Conservation (phyloP, 2,888 invertebrate species). For the Desoria tigrina region DNA sequence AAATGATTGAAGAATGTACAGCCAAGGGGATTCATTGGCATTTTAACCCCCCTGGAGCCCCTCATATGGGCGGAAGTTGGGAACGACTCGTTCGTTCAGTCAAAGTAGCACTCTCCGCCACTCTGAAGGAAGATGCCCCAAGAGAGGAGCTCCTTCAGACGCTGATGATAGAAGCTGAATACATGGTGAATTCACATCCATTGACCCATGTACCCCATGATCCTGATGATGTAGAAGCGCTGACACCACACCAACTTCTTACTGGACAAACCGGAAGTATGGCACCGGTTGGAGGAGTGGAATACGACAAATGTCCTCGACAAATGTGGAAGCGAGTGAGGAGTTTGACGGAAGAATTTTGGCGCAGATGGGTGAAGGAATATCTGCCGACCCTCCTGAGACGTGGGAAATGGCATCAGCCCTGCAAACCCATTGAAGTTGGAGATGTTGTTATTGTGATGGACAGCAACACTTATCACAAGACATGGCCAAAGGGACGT, state of each 20-base stretch:
- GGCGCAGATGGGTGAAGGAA: slow-evolving; percentile 50
- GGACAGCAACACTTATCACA: background rate
- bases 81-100: background rate
- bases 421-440: background rate
- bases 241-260: slow-evolving; percentile 8
- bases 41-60: slow-evolving; percentile 12
- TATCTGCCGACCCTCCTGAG: slow-evolving; percentile 44
- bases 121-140: background rate
- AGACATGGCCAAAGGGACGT: slow-evolving; percentile 17
- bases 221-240: background rate
- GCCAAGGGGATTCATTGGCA: slow-evolving; percentile 1
- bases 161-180: background rate
- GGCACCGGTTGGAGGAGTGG: slow-evolving; percentile 38
- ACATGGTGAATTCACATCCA: background rate
- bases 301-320: slow-evolving; percentile 29
- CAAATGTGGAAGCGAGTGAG: slow-evolving; percentile 54
- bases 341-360: slow-evolving; percentile 48
- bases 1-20: background rate
- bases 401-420: slow-evolving; percentile 36
- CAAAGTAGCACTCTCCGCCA: background rate
- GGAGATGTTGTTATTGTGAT: slow-evolving; percentile 21
- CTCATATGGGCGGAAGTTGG: slow-evolving; percentile 15
- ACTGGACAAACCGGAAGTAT: background rate
- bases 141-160: slow-evolving; percentile 11
- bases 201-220: slow-evolving; percentile 1